phyloP scores from a whole-genome alignment of 92 coral and sea anemone genomes.

The Pocillopora meandrina region DNA sequence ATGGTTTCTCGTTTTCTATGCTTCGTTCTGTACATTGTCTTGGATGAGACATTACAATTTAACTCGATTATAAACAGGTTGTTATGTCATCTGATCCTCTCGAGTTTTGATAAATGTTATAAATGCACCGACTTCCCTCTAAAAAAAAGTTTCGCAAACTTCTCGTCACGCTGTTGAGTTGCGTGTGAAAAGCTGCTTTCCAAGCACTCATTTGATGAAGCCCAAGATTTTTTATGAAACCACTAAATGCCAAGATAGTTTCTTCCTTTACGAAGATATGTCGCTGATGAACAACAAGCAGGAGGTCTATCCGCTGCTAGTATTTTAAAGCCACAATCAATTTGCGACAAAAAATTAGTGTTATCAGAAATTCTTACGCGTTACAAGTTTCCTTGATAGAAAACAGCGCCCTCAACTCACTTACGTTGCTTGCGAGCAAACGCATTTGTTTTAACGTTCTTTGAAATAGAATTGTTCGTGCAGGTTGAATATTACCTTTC shows the following conservation, averaged over 20 bases:
- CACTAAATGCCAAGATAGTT: conserved; percentile 16
- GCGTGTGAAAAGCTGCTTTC: too few species aligned
- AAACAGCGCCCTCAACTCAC: neutral
- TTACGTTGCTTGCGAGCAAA: neutral
- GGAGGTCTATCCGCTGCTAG: conserved; percentile 21
- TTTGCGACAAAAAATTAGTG: conserved; percentile 23
- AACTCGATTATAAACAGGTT: conserved; percentile 38
- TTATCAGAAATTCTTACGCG: conserved; percentile 8
- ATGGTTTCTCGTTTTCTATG: conserved; percentile 30
- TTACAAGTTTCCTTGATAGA: neutral
- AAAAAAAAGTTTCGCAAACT: neutral
- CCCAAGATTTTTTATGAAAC: neutral
- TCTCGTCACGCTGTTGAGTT: neutral
- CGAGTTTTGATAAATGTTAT: neutral
- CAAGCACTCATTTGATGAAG: too few species aligned
- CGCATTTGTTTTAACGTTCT: neutral
- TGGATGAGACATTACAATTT: conserved; percentile 27
- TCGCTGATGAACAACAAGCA: conserved; percentile 28
- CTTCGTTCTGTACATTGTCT: conserved; percentile 16
- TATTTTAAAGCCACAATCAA: conserved; percentile 38
- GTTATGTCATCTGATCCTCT: conserved; percentile 22
- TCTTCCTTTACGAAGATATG: conserved; percentile 35
- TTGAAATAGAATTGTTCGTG: neutral
- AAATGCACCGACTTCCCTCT: neutral
- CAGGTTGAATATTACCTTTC: neutral